phyloP scores from a whole-genome alignment of 2,797 vertebrate genomes.

The Chiloscyllium punctatum region DNA sequence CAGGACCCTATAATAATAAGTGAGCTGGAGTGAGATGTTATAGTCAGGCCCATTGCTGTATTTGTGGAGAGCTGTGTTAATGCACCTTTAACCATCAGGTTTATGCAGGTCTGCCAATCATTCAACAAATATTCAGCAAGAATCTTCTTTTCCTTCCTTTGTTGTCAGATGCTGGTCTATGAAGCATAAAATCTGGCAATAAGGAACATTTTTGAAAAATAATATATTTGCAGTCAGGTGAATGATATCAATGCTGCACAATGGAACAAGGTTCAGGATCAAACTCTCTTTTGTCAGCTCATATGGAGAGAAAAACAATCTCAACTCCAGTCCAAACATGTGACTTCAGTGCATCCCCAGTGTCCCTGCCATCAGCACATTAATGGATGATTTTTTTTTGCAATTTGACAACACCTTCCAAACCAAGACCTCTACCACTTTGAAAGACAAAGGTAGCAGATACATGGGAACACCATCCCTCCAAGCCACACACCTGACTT shows the following conservation, averaged over 20 bases:
- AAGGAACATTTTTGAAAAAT: not conserved
- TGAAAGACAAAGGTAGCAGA: no score
- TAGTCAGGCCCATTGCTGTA: not conserved
- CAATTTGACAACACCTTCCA: no score
- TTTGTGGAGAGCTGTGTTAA: not conserved
- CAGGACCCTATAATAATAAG: not conserved
- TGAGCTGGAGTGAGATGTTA: not conserved
- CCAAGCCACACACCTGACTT: no score
- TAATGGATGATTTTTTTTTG: not conserved
- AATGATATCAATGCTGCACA: not conserved
- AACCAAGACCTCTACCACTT: no score
- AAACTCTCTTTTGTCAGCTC: not conserved
- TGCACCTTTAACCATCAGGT: slow-evolving; percentile 7
- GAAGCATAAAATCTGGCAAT: slow-evolving; percentile 20
- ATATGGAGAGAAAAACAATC: not conserved
- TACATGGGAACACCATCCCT: no score
- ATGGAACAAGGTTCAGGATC: not conserved
- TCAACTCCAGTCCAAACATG: not conserved
- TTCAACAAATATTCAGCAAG: not conserved
- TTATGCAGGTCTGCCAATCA: not conserved
- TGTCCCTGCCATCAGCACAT: not conserved
- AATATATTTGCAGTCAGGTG: not conserved
- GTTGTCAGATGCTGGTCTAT: not conserved
- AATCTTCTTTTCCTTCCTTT: not conserved
- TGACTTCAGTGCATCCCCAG: not conserved